phyloP scores from a whole-genome alignment of 2,888 invertebrate species.

The Thereva nobilitata region DNA sequence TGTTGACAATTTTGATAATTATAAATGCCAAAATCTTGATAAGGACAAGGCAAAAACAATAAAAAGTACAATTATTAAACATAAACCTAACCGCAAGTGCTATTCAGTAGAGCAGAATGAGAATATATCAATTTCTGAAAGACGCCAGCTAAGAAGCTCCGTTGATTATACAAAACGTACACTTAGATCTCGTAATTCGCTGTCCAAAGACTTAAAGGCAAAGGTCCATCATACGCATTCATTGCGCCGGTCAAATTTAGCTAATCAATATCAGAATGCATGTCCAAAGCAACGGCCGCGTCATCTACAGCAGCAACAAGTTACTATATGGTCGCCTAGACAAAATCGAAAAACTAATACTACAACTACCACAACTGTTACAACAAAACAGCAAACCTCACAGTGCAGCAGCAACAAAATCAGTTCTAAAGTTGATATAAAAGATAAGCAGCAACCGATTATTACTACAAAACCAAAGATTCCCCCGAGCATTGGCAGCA shows the following conservation, averaged over 20 bases:
- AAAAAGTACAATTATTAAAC: constrained; percentile 31
- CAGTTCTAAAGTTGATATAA: constrained; percentile 16
- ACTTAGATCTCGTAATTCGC: constrained; percentile 52
- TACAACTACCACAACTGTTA: constrained; percentile 1
- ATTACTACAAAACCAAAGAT: constrained; percentile 36
- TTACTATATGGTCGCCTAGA: constrained; percentile 14
- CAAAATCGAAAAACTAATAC: constrained; percentile 17
- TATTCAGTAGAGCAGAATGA: constrained; percentile 36
- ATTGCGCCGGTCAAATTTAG: constrained; percentile 31
- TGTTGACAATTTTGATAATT: background rate
- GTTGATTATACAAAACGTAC: constrained; percentile 53
- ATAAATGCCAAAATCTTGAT: background rate
- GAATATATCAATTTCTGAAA: constrained; percentile 43
- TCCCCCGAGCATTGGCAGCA: background rate
- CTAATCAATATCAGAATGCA: constrained; percentile 34
- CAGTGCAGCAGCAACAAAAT: constrained; percentile 3
- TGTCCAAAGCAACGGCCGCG: constrained; percentile 16
- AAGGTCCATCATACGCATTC: constrained; percentile 26
- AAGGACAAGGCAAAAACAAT: constrained; percentile 10
- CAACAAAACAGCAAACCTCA: constrained; percentile 12
- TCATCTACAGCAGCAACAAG: constrained; percentile 12
- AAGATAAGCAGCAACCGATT: constrained; percentile 29
- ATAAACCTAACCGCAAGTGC: constrained; percentile 22
- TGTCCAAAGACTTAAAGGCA: constrained; percentile 48
- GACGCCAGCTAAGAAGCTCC: constrained; percentile 53